Conservation (phyloP, 2,113 vertebrate genomes). For the Prietella phreatophila region DNA sequence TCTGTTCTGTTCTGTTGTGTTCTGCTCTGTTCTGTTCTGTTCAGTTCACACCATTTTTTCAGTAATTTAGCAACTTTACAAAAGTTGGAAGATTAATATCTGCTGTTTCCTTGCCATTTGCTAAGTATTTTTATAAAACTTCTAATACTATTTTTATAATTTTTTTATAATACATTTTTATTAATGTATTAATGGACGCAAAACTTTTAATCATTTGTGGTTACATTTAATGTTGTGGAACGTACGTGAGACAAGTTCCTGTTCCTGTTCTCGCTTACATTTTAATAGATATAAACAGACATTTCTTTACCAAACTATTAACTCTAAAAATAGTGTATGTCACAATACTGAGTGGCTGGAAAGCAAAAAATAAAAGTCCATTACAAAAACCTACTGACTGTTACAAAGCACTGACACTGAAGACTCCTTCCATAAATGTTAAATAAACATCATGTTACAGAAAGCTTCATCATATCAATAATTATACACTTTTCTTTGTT, state of each 20-base stretch:
- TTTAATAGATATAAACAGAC: not conserved
- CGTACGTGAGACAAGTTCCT: not conserved
- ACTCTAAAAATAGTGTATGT: not conserved
- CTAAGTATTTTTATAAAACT: too few species aligned
- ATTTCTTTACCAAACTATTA: not conserved
- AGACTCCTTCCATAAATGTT: not conserved
- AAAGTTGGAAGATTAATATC: not conserved
- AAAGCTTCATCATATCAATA: not conserved
- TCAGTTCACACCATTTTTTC: constrained; percentile 45
- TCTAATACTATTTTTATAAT: too few species aligned
- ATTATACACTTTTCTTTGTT: not conserved
- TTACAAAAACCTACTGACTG: not conserved
- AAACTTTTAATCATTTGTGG: not conserved
- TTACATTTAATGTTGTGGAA: not conserved
- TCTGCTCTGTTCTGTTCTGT: constrained; percentile 57
- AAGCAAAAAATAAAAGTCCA: not conserved
- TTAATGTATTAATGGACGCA: not conserved
- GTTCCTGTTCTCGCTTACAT: not conserved
- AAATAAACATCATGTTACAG: not conserved
- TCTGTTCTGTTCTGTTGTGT: constrained; percentile 54
- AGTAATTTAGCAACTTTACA: not conserved
- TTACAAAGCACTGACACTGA: not conserved
- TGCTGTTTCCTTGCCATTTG: not conserved
- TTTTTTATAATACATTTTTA: too few species aligned
- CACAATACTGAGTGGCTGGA: not conserved